A percentile compares a stretch with the other conserved stretches of the same genome.
Conservation (phyloP, 2,888 invertebrate species). For the Noctua janthina region DNA sequence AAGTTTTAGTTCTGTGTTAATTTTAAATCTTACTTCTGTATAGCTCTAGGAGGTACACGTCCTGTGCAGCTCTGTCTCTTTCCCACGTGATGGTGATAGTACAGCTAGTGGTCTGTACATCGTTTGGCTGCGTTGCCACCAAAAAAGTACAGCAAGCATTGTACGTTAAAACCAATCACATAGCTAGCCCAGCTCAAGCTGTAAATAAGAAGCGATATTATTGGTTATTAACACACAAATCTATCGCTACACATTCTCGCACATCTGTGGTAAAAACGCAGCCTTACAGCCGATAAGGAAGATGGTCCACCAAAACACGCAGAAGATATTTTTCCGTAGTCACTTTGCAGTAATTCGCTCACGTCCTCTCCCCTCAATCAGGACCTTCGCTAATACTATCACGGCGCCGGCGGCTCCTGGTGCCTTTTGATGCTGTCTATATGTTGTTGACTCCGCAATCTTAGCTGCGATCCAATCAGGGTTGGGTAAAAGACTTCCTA, state of each 20-base stretch:
- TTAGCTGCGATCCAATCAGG: conserved; percentile 5
- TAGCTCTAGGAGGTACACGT: too few relatives aligned
- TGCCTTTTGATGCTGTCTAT: conserved; percentile 2
- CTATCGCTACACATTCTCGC: background rate
- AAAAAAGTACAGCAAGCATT: background rate
- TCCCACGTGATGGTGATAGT: too few relatives aligned
- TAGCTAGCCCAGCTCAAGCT: background rate
- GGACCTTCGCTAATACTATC: conserved; percentile 1
- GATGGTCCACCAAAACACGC: conserved; percentile 9
- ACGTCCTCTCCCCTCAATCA: conserved; percentile 29
- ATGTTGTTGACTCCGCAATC: background rate
- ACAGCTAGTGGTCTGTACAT: too few relatives aligned
- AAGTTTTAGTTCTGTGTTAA: too few relatives aligned
- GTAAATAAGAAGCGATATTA: background rate
- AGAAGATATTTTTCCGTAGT: background rate
- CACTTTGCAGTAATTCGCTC: conserved; percentile 21
- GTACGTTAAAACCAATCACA: too few relatives aligned
- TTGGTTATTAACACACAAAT: background rate
- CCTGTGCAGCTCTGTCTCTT: too few relatives aligned
- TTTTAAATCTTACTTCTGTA: too few relatives aligned
- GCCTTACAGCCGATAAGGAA: conserved; percentile 1
- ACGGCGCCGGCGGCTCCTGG: background rate
- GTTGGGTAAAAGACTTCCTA: background rate
- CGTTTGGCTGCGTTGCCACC: too few relatives aligned
- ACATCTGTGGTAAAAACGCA: background rate